Evolutionary conservation across 2,113 vertebrate genomes (phyloP), one percentile per base, ranked within the genome.

Genomic region (Odontesthes bonariensis): DNA sequence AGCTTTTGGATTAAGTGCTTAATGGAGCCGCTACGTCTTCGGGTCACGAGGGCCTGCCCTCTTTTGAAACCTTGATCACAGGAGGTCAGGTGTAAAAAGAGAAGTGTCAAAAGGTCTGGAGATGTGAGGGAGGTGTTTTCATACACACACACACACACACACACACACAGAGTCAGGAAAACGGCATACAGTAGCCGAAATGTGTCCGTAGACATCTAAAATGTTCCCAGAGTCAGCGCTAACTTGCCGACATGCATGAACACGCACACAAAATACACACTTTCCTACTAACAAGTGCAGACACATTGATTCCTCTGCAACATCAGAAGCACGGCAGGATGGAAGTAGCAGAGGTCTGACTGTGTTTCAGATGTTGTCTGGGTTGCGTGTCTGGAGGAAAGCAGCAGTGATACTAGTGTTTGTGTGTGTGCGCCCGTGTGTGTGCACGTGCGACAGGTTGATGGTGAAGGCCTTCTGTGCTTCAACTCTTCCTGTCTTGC

Each of bases 361-460:
- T 56, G 69, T 73, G 17, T 88, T 88, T 87, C 86, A 87, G 31
- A 72, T 83, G 75, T 74, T 53, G 88, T 86, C 87, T 88, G 58
- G 73, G 73, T 79, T 81, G 65, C 22, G 11, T 87, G 84, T 91
- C 86, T 89, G 66, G 67, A 54, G 58, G 46, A 81, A 76, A 85
- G 46, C 42, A 35, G 64, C 53, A 31, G 4, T 65, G 69, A 79
- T 74, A 79, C 58, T 44, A 22, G 19, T 51, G 0, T 16, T n/a
- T 75, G 57, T 69, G 47, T 60, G 31, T 42, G 5, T 62, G 44
- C 69, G 54, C 57, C 38, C n/a, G n/a, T 73, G 35, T 76, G 60
- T 53, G 35, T 20, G 6, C 47, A 32, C 63, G 64, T 63, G 47
- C 4, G 11, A 1, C 62, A 55, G 74, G 52, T 49, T 74, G 49